A percentile compares a stretch with the other conserved stretches of the same genome.
These are phyloP conservation scores for Drosophila robusta DNA, from an alignment of 2,888 invertebrate genomes.

Conservation along the genomic window DNA sequence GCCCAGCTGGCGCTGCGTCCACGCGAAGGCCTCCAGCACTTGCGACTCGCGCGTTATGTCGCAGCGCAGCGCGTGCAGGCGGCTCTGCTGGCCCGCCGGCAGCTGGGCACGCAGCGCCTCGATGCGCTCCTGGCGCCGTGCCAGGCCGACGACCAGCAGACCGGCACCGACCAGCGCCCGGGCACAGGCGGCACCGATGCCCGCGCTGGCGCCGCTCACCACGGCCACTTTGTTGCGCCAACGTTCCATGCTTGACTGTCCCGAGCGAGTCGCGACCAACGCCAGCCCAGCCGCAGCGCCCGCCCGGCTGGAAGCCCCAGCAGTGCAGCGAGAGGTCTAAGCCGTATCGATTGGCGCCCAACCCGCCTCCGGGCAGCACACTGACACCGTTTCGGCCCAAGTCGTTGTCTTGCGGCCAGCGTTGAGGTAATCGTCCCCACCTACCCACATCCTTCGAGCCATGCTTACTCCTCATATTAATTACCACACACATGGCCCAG, in stretches of 20 bases:
- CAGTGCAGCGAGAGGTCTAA: constrained; percentile 13
- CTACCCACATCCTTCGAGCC: not conserved
- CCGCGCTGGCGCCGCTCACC: constrained; percentile 88
- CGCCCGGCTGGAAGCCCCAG: constrained; percentile 17
- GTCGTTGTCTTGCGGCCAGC: not conserved
- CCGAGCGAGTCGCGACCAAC: too few species aligned
- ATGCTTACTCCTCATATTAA: not conserved
- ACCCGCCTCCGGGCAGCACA: not conserved
- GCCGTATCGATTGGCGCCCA: constrained; percentile 25
- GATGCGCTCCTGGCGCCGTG: constrained; percentile 85
- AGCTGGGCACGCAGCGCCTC: constrained; percentile 66
- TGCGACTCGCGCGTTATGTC: constrained; percentile 87
- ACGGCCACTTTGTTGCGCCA: constrained; percentile 88
- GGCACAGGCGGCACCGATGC: constrained; percentile 87
- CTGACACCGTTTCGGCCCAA: constrained; percentile 15
- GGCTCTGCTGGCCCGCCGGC: constrained; percentile 52
- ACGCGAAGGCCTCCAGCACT: constrained; percentile 86
- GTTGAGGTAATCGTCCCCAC: constrained; percentile 21
- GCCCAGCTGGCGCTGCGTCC: constrained; percentile 86
- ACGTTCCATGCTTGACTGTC: constrained; percentile 85
- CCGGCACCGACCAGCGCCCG: constrained; percentile 86
- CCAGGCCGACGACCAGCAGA: constrained; percentile 87
- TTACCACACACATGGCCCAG: not conserved
- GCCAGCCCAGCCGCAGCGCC: not conserved
- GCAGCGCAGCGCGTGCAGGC: constrained; percentile 78